Base-by-base conservation (phyloP, 1,140 invertebrate species). In the Oreohelix idahoensis region DNA sequence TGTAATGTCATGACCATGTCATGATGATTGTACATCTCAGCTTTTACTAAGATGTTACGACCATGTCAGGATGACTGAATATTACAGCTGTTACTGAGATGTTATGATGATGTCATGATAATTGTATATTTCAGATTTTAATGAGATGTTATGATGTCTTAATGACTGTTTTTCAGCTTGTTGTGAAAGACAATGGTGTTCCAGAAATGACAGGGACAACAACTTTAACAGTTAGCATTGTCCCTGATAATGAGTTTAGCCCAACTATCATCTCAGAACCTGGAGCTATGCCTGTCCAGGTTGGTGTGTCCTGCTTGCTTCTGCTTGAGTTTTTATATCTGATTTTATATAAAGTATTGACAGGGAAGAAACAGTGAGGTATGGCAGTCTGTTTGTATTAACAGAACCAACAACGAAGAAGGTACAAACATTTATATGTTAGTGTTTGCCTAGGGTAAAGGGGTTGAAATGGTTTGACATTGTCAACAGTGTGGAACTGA, bases 131-230 rank as follows among this genome's bases (percentile, higher is more conserved):
- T 15, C 51, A 58, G 51, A 2, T 58, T 23, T 11, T 23, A 58
- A 20, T 58, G 26, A 58, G 26, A 58, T 5, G 20, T 4, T 2
- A 58, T 26, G 8, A 4, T 58, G 10, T n/a, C 5, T n/a, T 23
- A 58, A 58, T 58, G 10, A 58, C 26, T 58, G 53, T 26, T 0
- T 73, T 73, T n/a, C 71, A 73, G 71, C 23, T 73, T 29, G 1
- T 39, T 26, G 71, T 73, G 26, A 73, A 26, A 73, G 71, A 73
- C 71, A 73, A 73, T 20, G 71, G 71, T 15, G 35, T 73, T 26
- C 71, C 71, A 10, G 38, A 73, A 20, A 36, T 42, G 35, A 73
- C 71, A 42, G 71, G 36, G 4, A 73, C 71, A 73, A 26, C 71
- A 39, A 73, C 71, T 29, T 13, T 73, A 17, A 23, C 36, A 39